Evolutionary conservation across 2,797 vertebrate genomes (phyloP).

Genomic region (Chelon auratus): DNA sequence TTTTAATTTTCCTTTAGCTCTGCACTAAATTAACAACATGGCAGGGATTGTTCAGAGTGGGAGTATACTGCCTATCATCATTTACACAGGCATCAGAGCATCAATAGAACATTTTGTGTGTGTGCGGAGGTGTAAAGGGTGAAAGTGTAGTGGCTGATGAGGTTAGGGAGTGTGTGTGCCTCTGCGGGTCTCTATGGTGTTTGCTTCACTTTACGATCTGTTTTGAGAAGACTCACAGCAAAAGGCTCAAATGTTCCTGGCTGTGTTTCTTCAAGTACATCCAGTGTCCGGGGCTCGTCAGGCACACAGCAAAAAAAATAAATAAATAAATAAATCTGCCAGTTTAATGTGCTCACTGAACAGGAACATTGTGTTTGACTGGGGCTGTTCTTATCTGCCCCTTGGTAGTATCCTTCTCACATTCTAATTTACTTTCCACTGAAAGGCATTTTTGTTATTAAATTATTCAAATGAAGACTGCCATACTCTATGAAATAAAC

Average conservation of each 20-base stretch:
- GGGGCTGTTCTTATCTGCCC: constrained; percentile 81
- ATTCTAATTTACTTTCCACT: constrained; percentile 76
- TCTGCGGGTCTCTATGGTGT: constrained; percentile 55
- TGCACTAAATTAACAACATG: constrained; percentile 68
- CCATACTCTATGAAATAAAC: constrained; percentile 61
- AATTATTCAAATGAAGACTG: constrained; percentile 77
- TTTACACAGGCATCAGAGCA: constrained; percentile 68
- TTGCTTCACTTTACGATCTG: constrained; percentile 74
- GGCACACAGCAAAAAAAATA: constrained; percentile 57
- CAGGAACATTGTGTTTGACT: constrained; percentile 85
- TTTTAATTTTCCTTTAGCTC: constrained; percentile 56
- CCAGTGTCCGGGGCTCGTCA: constrained; percentile 73
- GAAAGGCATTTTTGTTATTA: constrained; percentile 76
- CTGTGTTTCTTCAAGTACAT: constrained; percentile 68
- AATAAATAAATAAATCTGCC: constrained; percentile 64
- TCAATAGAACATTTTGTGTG: constrained; percentile 42
- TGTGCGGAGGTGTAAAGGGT: constrained; percentile 22
- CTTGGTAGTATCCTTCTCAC: constrained; percentile 74
- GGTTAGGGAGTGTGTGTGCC: constrained; percentile 57
- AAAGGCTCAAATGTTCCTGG: constrained; percentile 57
- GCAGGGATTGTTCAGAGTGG: constrained; percentile 57
- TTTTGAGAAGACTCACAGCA: constrained; percentile 72
- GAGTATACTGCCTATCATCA: constrained; percentile 54
- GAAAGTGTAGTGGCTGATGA: constrained; percentile 56
- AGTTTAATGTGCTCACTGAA: constrained; percentile 83